Conservation (phyloP, 1,140 invertebrate species). For the Drosophila santomea region DNA sequence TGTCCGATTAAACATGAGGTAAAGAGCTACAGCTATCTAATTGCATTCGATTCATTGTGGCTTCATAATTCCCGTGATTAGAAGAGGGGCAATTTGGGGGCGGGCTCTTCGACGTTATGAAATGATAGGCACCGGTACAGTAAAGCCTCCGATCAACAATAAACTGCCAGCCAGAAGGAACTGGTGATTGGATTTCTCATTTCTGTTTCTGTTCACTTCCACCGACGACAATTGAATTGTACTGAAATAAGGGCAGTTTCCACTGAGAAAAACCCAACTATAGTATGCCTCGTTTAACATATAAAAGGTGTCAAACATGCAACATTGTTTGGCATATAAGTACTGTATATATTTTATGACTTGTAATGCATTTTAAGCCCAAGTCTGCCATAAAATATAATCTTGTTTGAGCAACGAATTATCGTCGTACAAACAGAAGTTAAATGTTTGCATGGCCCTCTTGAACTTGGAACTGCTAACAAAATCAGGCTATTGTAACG, state of each 20-base stretch:
- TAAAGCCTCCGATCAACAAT: constrained; percentile 10
- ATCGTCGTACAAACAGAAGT: not conserved
- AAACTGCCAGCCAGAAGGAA: constrained; percentile 9
- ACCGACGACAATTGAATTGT: constrained; percentile 20
- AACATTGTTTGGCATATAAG: not conserved
- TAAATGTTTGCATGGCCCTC: not conserved
- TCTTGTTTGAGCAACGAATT: not conserved
- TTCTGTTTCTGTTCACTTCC: constrained; percentile 9
- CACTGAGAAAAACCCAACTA: not conserved
- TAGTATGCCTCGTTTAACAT: no score
- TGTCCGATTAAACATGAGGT: no score
- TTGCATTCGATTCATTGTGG: constrained; percentile 37
- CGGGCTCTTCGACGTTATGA: constrained; percentile 30
- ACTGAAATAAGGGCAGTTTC: not conserved
- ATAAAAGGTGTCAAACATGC: no score
- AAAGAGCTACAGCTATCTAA: constrained; percentile 4
- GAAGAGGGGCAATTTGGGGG: constrained; percentile 1
- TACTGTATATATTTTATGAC: not conserved
- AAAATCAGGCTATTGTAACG: not conserved
- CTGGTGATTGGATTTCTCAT: constrained; percentile 6
- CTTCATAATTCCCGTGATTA: constrained; percentile 51
- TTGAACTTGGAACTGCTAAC: not conserved
- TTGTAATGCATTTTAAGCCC: not conserved
- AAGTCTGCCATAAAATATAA: not conserved
- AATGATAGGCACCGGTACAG: constrained; percentile 34